phyloP scores from a whole-genome alignment of 2,888 invertebrate species.

The Laothoe populi region DNA sequence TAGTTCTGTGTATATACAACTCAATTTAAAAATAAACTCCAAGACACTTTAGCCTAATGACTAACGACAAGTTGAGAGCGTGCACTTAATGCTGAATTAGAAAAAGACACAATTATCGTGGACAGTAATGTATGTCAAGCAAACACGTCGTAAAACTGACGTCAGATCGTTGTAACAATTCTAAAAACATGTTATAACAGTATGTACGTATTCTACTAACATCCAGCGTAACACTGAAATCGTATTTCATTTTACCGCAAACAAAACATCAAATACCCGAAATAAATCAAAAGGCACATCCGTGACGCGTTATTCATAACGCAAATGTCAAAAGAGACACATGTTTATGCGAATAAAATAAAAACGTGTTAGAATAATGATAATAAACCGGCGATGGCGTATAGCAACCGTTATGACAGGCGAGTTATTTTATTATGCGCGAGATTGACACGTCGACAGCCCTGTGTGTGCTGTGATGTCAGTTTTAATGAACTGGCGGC shows the following conservation, averaged over 20 bases:
- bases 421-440: conserved; percentile 17
- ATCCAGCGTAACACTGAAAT: not conserved
- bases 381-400: conserved; percentile 3
- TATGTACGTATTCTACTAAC: not conserved
- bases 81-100: too few species aligned
- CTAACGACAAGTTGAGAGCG: too few species aligned
- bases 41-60: too few species aligned
- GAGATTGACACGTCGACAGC: conserved; percentile 18
- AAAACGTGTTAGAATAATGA: conserved; percentile 23
- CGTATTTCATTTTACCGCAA: not conserved
- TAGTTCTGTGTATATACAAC: too few species aligned
- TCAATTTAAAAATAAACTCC: too few species aligned
- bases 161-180: not conserved
- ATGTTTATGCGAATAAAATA: conserved; percentile 20
- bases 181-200: not conserved
- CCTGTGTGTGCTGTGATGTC: conserved; percentile 4
- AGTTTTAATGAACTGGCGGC: conserved; percentile 9
- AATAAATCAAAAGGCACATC: not conserved
- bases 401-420: not conserved
- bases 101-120: too few species aligned
- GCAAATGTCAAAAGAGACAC: not conserved
- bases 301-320: conserved; percentile 9
- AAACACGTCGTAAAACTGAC: too few species aligned
- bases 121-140: too few species aligned
- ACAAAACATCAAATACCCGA: not conserved